These are phyloP conservation scores for Myiotriccus ornatus DNA, from an alignment of 2,797 vertebrate genomes.

Conservation along the genomic window DNA sequence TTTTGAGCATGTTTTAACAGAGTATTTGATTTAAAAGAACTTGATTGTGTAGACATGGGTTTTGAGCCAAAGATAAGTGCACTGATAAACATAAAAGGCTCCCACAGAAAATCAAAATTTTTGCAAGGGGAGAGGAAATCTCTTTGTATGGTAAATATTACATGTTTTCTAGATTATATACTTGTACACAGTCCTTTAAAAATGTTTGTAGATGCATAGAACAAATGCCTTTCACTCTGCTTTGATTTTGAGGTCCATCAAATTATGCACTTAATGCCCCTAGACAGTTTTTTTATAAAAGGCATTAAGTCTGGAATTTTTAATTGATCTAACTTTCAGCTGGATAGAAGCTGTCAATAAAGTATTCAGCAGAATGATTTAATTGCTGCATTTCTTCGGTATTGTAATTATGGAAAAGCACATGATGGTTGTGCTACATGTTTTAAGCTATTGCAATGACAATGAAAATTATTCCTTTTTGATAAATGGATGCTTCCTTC, in stretches of 20 bases:
- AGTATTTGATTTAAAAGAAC: conserved; percentile 55
- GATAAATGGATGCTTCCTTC: conserved; percentile 56
- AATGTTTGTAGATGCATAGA: not conserved
- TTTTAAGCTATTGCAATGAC: conserved; percentile 56
- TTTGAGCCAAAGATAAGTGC: not conserved
- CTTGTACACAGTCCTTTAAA: not conserved
- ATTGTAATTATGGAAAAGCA: conserved; percentile 41
- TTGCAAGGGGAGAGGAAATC: not conserved
- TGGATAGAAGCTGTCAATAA: not conserved
- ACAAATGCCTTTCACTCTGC: not conserved
- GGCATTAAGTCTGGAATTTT: not conserved
- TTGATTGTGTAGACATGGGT: not conserved
- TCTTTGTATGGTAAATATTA: not conserved
- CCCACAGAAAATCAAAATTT: not conserved
- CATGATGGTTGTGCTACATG: conserved; percentile 8
- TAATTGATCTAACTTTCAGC: not conserved
- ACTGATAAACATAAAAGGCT: not conserved
- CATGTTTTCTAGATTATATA: not conserved
- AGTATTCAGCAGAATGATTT: not conserved
- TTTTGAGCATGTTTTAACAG: conserved; percentile 10
- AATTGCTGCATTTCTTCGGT: conserved; percentile 45
- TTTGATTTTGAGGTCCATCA: not conserved
- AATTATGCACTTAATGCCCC: not conserved
- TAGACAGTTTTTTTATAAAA: not conserved
- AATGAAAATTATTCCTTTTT: conserved; percentile 26